These are phyloP conservation scores for Pinctada fucata DNA, from an alignment of 2,888 invertebrate genomes.

Conservation along the genomic window DNA sequence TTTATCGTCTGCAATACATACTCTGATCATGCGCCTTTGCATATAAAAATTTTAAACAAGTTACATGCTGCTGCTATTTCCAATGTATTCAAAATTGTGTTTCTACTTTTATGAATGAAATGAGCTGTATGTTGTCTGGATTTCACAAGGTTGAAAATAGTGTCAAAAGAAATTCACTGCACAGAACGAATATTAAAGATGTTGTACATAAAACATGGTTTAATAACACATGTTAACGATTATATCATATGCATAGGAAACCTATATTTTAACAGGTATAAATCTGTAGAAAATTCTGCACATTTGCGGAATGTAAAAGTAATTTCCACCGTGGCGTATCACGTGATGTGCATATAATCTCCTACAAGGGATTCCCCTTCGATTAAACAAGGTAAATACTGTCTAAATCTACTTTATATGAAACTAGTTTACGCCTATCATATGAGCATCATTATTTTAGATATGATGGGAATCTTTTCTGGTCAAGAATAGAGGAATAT, in stretches of 20 bases:
- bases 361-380: too few species aligned
- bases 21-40: too few species aligned
- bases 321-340: background rate
- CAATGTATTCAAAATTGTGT: background rate
- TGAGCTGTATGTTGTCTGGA: background rate
- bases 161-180: background rate
- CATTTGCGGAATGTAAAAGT: background rate
- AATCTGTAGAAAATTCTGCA: background rate
- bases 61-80: too few species aligned
- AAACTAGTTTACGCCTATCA: too few species aligned
- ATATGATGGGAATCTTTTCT: too few species aligned
- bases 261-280: background rate
- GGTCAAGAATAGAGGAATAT: too few species aligned
- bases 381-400: too few species aligned
- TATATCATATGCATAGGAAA: background rate
- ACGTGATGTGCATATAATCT: too few species aligned
- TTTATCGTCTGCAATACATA: too few species aligned
- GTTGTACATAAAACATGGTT: background rate
- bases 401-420: too few species aligned
- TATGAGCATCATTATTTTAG: too few species aligned
- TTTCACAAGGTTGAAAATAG: background rate
- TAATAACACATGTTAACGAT: background rate
- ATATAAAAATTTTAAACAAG: too few species aligned
- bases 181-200: background rate
- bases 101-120: background rate